Conservation (phyloP, 2,113 vertebrate species). For the Sylvia atricapilla region DNA sequence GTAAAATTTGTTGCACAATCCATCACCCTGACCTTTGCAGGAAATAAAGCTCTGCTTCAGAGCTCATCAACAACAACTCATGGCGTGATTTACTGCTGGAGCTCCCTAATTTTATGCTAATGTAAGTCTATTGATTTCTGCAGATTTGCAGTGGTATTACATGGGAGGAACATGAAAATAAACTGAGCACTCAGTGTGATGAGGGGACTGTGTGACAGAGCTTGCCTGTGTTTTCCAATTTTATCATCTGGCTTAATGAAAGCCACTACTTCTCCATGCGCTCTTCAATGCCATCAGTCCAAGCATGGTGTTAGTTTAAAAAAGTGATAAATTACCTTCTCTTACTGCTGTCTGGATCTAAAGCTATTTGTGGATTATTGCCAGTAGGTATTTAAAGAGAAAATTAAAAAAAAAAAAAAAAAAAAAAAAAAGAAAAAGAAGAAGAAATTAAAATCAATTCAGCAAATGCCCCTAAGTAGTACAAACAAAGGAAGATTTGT, state of each 20-base stretch:
- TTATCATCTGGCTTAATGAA: not conserved
- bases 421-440: too few species aligned
- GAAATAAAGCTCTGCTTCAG: not conserved
- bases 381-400: not conserved
- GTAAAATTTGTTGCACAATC: not conserved
- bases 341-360: not conserved
- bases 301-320: not conserved
- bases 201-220: not conserved
- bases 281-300: not conserved
- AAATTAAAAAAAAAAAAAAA: too few species aligned
- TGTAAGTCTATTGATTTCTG: constrained; percentile 46
- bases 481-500: not conserved
- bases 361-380: not conserved
- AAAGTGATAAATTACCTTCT: not conserved
- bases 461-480: not conserved
- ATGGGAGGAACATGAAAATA: not conserved
- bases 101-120: not conserved
- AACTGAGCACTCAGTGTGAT: not conserved
- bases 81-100: not conserved
- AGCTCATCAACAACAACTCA: constrained; percentile 10
- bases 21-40: constrained; percentile 7
- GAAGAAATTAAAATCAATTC: not conserved
- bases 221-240: not conserved
- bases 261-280: not conserved
- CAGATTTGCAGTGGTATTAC: not conserved